Evolutionary conservation across 2,797 vertebrate species (phyloP).

Genomic region (Sebastes diploproa): DNA sequence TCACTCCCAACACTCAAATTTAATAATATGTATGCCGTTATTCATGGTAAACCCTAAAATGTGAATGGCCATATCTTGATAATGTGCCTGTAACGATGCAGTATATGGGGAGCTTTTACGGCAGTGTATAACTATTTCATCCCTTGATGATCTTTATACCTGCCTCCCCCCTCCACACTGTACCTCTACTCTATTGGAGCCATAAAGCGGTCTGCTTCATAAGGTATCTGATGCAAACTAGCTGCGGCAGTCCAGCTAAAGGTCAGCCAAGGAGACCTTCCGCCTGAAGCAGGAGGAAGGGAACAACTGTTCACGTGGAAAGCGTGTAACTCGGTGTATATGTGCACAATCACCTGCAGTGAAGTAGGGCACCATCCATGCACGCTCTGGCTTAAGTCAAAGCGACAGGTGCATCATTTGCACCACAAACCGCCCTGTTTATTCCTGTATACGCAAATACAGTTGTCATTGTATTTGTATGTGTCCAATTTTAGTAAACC

Average conservation of each 20-base stretch:
- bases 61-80: neutral
- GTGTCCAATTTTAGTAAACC: constrained; percentile 1
- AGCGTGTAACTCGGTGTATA: neutral
- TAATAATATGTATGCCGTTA: neutral
- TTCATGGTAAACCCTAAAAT: constrained; percentile 2
- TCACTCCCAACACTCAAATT: neutral
- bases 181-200: constrained; percentile 31
- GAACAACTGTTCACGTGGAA: constrained; percentile 41
- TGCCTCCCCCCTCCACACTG: neutral
- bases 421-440: neutral
- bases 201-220: constrained; percentile 44
- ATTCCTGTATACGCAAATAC: neutral
- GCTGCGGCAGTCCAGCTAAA: constrained; percentile 62
- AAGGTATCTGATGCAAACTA: constrained; percentile 67
- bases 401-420: constrained; percentile 46
- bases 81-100: constrained; percentile 31
- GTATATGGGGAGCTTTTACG: constrained; percentile 17
- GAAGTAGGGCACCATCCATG: constrained; percentile 18
- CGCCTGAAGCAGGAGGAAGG: constrained; percentile 53
- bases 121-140: constrained; percentile 34
- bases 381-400: constrained; percentile 23
- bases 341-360: constrained; percentile 32
- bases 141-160: constrained; percentile 10
- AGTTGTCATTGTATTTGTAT: constrained; percentile 6
- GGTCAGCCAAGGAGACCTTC: constrained; percentile 69